Percentiles rank a stretch among this genome's conserved stretches.
phyloP scores from a whole-genome alignment of 2,888 invertebrate genomes.

The Drosophila mimica region DNA sequence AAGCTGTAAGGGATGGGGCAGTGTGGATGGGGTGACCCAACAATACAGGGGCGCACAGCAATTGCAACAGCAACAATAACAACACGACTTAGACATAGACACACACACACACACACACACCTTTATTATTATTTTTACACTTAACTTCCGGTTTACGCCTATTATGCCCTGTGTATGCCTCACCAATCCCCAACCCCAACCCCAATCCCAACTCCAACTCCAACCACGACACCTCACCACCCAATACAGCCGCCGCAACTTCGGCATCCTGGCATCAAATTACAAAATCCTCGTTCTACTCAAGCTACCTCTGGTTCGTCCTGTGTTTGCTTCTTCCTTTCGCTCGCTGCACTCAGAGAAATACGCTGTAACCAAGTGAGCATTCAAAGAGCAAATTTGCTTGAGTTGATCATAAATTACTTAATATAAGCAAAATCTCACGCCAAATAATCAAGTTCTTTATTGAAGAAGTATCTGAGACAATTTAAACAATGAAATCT shows the following conservation, averaged over 20 bases:
- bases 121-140: conserved; percentile 82
- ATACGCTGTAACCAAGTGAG: background rate
- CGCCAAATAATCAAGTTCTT: background rate
- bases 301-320: conserved; percentile 19
- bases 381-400: background rate
- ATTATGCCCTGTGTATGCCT: conserved; percentile 57
- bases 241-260: conserved; percentile 6
- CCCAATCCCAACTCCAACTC: background rate
- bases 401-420: background rate
- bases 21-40: background rate
- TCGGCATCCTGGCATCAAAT: conserved; percentile 69
- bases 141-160: conserved; percentile 81
- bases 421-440: background rate
- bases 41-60: conserved; percentile 48
- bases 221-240: background rate
- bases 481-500: background rate
- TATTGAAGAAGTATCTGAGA: background rate
- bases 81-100: conserved; percentile 33
- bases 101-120: conserved; percentile 54
- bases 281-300: conserved; percentile 64
- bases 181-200: conserved; percentile 1
- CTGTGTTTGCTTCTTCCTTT: conserved; percentile 21
- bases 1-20: background rate
- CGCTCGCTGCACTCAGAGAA: background rate
- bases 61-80: conserved; percentile 30